phyloP scores from a whole-genome alignment of 2,113 vertebrate species.

The Larimichthys polyactis region DNA sequence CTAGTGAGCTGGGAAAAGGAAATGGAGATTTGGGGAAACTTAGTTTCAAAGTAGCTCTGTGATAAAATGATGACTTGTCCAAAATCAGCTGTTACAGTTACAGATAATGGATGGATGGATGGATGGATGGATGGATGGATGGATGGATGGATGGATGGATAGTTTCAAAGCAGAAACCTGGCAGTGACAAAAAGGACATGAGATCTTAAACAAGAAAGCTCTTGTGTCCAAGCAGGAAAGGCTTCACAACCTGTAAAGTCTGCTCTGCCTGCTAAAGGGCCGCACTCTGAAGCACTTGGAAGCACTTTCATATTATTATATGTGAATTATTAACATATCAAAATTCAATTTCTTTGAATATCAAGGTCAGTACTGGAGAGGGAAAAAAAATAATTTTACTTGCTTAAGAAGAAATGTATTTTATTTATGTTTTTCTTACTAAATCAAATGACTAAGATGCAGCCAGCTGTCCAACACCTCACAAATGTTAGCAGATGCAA shows the following conservation, averaged over 20 bases:
- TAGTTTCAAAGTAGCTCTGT: background rate
- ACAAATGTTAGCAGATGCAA: slow-evolving; percentile 36
- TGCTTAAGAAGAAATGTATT: background rate
- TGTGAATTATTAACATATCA: too few species aligned
- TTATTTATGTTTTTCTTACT: slow-evolving; percentile 10
- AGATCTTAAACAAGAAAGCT: slow-evolving; percentile 15
- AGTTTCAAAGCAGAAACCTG: background rate
- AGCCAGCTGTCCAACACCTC: slow-evolving; percentile 27
- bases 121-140: too few species aligned
- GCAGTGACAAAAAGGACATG: background rate
- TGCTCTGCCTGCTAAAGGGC: slow-evolving; percentile 21
- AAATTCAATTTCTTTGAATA: too few species aligned
- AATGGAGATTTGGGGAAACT: background rate
- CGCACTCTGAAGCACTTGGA: slow-evolving; percentile 7
- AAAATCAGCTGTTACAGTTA: too few species aligned
- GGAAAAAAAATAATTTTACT: slow-evolving; percentile 13
- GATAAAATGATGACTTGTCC: too few species aligned
- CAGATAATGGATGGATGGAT: too few species aligned
- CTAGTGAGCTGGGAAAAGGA: background rate
- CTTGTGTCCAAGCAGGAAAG: slow-evolving; percentile 5
- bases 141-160: too few species aligned
- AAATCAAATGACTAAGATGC: slow-evolving; percentile 24
- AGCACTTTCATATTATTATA: too few species aligned
- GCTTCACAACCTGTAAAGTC: slow-evolving; percentile 22
- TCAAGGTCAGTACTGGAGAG: too few species aligned